Conservation (phyloP, 2,797 vertebrate genomes). For the Tarsius wallacei region DNA sequence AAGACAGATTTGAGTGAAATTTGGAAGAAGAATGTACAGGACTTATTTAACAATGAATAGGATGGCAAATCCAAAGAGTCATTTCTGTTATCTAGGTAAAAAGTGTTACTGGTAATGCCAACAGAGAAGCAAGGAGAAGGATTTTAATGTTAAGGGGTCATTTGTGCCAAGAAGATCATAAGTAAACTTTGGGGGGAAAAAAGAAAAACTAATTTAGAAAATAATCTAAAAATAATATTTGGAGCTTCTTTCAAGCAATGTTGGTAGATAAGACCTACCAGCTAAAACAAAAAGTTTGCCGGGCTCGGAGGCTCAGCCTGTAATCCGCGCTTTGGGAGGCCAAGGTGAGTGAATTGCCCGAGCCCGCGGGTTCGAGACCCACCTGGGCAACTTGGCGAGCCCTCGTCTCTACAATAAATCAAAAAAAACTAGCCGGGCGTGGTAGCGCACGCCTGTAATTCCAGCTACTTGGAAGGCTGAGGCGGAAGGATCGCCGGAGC, state of each 20-base stretch:
- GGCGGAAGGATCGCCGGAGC: too few relatives aligned
- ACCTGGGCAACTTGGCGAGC: too few relatives aligned
- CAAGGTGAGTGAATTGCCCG: too few relatives aligned
- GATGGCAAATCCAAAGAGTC: neutral
- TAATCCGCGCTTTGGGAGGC: too few relatives aligned
- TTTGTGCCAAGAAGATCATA: neutral
- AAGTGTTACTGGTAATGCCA: neutral
- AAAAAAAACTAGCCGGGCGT: too few relatives aligned
- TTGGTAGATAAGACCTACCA: neutral
- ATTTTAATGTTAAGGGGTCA: too few relatives aligned
- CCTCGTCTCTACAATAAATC: too few relatives aligned
- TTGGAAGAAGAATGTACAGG: neutral
- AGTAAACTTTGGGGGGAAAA: neutral
- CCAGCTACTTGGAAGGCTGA: too few relatives aligned
- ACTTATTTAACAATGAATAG: neutral
- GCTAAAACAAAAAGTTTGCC: neutral
- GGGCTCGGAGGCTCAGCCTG: too few relatives aligned
- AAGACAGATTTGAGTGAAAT: neutral
- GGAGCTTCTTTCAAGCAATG: neutral
- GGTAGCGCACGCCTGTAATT: too few relatives aligned
- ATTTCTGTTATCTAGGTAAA: neutral
- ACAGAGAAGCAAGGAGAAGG: neutral
- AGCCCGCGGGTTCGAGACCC: too few relatives aligned
- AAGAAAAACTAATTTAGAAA: neutral
- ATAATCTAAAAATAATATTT: neutral